Percentiles rank a stretch among this genome's conserved stretches.
Conservation (phyloP, 2,797 vertebrate species). For the Ptychadena robeensis region DNA sequence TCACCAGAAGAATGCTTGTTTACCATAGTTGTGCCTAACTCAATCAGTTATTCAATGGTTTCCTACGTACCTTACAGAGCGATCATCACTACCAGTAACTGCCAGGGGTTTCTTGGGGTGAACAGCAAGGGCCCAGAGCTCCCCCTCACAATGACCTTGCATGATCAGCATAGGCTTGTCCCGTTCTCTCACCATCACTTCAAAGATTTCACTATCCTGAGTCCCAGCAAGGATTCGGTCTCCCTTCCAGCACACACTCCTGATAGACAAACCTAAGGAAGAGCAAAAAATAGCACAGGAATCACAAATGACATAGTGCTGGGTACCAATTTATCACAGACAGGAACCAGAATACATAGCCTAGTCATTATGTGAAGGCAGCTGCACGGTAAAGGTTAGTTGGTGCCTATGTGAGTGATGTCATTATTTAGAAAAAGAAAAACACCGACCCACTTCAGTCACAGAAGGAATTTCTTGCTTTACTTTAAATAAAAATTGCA, state of each 20-base stretch:
- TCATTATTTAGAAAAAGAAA: neutral
- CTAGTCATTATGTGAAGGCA: neutral
- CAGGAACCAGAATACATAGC: neutral
- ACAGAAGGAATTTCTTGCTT: neutral
- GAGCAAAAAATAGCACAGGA: neutral
- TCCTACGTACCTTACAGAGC: constrained; percentile 84
- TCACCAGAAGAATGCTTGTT: no score
- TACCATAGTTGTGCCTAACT: no score
- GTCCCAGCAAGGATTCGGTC: constrained; percentile 93
- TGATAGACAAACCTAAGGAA: constrained; percentile 87
- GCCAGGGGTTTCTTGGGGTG: constrained; percentile 94
- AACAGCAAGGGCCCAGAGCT: constrained; percentile 92
- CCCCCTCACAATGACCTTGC: constrained; percentile 95
- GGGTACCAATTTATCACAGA: neutral
- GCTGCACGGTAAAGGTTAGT: neutral
- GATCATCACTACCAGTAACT: constrained; percentile 92
- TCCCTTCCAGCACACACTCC: constrained; percentile 94
- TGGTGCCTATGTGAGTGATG: neutral
- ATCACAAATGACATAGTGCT: neutral
- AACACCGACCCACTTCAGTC: neutral
- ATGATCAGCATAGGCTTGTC: constrained; percentile 93
- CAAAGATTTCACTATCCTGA: constrained; percentile 97
- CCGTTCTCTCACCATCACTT: constrained; percentile 92
- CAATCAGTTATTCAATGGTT: neutral
- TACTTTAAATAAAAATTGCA: neutral